A percentile compares a stretch with the other conserved stretches of the same genome.
These are phyloP conservation scores for Hoplodrina ambigua DNA, from an alignment of 2,888 invertebrate species.

Conservation along the genomic window DNA sequence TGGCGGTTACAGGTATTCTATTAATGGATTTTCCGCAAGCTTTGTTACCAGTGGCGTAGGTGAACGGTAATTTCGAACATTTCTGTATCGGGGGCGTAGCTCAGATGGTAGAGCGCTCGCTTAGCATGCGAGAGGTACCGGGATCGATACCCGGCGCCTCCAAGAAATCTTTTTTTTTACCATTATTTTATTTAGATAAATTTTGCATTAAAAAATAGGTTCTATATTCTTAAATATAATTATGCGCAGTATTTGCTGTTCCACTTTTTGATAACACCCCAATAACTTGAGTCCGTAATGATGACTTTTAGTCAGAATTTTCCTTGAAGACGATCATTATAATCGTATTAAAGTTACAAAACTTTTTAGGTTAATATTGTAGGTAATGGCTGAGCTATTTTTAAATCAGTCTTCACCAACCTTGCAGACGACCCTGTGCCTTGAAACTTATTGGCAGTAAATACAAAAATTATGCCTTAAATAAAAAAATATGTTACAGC, in stretches of 20 bases:
- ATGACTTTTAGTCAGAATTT: constrained; percentile 21
- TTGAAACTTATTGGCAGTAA: constrained; percentile 19
- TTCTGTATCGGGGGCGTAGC: constrained; percentile 82
- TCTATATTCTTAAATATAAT: background rate
- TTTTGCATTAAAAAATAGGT: background rate
- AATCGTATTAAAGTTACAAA: constrained; percentile 52
- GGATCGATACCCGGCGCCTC: constrained; percentile 88
- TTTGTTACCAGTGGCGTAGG: background rate
- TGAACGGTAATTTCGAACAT: rapidly evolving
- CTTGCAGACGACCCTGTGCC: constrained; percentile 18
- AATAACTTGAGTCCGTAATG: background rate
- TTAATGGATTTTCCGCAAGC: background rate
- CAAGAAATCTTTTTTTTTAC: constrained; percentile 19
- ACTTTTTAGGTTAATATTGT: constrained; percentile 27
- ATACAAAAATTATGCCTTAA: background rate
- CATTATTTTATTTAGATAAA: background rate
- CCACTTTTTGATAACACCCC: background rate
- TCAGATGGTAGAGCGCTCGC: constrained; percentile 91
- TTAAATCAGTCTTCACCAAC: constrained; percentile 22
- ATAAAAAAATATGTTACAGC: no score
- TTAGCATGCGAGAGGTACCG: constrained; percentile 91
- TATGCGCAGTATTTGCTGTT: background rate
- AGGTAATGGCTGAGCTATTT: constrained; percentile 3
- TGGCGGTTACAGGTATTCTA: background rate
- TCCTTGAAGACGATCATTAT: constrained; percentile 66